Conservation (phyloP, 2,113 vertebrate species). For the Condylura cristata region DNA sequence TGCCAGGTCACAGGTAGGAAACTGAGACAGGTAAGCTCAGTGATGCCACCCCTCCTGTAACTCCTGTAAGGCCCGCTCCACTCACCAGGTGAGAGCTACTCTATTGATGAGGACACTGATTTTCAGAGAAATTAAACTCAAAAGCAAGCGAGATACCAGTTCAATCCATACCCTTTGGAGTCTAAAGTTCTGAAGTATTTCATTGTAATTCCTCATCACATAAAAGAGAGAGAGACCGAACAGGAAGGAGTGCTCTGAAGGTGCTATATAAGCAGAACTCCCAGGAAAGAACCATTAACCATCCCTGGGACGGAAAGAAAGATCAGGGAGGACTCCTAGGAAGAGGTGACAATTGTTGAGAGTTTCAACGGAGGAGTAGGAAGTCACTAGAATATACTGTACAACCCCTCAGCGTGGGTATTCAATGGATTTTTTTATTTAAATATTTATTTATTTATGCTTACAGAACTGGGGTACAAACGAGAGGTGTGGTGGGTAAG, state of each 20-base stretch:
- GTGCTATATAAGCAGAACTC: background rate
- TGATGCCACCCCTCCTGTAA: background rate
- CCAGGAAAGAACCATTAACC: background rate
- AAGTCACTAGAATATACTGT: background rate
- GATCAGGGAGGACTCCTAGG: conserved; percentile 12
- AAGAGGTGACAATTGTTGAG: conserved; percentile 5
- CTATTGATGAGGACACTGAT: background rate
- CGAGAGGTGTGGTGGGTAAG: too few species aligned
- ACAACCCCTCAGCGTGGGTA: background rate
- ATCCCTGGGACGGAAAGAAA: background rate
- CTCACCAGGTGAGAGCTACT: too few species aligned
- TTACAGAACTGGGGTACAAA: too few species aligned
- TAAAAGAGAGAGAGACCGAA: background rate
- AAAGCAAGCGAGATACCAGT: background rate
- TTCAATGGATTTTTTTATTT: background rate
- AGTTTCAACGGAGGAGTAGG: background rate
- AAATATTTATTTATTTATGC: too few species aligned
- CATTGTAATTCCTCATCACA: background rate
- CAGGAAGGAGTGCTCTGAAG: background rate
- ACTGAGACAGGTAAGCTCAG: background rate
- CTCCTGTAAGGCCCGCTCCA: too few species aligned
- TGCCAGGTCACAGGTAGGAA: background rate
- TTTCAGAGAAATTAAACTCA: background rate
- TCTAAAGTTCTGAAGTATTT: background rate
- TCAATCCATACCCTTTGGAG: background rate